Percentiles rank a stretch among this genome's conserved stretches.
phyloP scores from a whole-genome alignment of 1,140 invertebrate genomes.

The Sweltsa coloradensis region DNA sequence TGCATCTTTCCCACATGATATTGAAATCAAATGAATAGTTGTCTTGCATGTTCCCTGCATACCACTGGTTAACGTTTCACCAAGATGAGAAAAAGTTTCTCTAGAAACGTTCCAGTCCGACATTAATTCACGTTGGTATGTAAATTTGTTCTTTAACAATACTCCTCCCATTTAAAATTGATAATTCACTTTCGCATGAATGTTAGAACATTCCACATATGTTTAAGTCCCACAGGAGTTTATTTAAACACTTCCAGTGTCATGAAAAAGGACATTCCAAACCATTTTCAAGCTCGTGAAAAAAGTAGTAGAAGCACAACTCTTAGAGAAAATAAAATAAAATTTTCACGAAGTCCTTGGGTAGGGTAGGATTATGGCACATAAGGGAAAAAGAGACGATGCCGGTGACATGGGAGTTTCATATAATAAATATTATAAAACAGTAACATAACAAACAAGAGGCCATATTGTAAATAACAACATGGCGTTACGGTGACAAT shows the following conservation, averaged over 20 bases:
- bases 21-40: too few relatives aligned
- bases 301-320: constrained; percentile 24
- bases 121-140: too few relatives aligned
- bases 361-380: constrained; percentile 21
- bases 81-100: too few relatives aligned
- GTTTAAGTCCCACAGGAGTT: constrained; percentile 23
- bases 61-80: too few relatives aligned
- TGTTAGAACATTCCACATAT: too few relatives aligned
- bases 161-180: too few relatives aligned
- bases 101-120: too few relatives aligned
- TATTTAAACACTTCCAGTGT: constrained; percentile 31
- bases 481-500: constrained; percentile 24
- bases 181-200: too few relatives aligned
- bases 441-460: constrained; percentile 10
- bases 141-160: too few relatives aligned
- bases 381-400: constrained; percentile 22
- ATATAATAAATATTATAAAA: constrained; percentile 33
- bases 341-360: constrained; percentile 23
- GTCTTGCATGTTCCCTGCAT: too few relatives aligned
- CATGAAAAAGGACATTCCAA: constrained; percentile 23
- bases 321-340: constrained; percentile 28
- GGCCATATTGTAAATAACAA: constrained; percentile 3
- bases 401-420: constrained; percentile 26
- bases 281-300: constrained; percentile 23
- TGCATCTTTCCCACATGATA: too few relatives aligned